These are phyloP conservation scores for Tokudaia muenninki DNA, from an alignment of 2,797 vertebrate species.

Conservation along the genomic window DNA sequence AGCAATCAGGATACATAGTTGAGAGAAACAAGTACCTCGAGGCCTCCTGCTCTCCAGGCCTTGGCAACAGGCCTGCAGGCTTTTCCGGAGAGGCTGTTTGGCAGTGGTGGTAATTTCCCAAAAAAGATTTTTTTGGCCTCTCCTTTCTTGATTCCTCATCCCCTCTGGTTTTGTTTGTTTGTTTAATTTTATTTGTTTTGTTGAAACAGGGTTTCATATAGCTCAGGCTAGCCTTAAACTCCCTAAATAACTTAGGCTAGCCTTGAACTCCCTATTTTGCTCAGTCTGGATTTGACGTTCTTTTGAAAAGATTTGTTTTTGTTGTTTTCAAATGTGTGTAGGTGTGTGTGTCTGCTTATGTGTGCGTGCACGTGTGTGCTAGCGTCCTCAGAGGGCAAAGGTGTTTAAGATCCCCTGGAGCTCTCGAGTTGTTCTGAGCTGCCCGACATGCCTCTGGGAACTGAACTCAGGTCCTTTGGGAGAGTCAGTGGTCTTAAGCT, in stretches of 20 bases:
- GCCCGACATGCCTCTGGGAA: background rate
- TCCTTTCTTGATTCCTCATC: slow-evolving; percentile 49
- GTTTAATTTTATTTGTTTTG: background rate
- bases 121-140: background rate
- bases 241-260: background rate
- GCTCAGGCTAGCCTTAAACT: no score
- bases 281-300: background rate
- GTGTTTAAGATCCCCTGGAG: no score
- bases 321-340: background rate
- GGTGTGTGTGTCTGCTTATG: background rate
- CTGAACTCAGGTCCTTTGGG: background rate
- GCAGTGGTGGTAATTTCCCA: background rate
- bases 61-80: background rate
- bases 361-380: background rate
- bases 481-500: background rate
- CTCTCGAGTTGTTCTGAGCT: background rate
- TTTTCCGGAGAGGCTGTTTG: background rate
- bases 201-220: background rate
- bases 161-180: background rate
- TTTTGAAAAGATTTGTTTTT: background rate
- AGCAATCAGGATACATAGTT: background rate
- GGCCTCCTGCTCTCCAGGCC: background rate
- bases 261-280: background rate
- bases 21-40: background rate
- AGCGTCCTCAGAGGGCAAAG: background rate